phyloP scores from a whole-genome alignment of 1,140 invertebrate species.

The Drosophila burlai region DNA sequence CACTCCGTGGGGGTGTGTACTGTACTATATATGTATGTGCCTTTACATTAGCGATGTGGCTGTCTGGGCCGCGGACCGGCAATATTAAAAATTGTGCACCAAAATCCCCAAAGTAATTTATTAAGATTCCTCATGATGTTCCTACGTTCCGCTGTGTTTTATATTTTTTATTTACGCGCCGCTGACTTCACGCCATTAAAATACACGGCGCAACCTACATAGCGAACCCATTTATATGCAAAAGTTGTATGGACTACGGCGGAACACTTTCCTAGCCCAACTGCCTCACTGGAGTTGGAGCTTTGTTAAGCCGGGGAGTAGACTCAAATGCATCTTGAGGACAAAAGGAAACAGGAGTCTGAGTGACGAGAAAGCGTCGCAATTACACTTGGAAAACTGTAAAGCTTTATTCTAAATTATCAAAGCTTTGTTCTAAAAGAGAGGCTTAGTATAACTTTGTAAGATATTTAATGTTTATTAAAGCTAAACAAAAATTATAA shows the following conservation, averaged over 20 bases:
- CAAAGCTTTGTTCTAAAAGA: not conserved
- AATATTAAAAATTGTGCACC: constrained; percentile 84
- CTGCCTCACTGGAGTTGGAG: constrained; percentile 59
- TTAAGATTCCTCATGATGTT: constrained; percentile 83
- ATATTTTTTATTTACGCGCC: constrained; percentile 70
- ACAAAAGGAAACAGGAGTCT: not conserved
- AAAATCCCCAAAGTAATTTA: constrained; percentile 85
- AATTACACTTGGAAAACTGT: not conserved
- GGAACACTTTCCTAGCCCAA: constrained; percentile 37
- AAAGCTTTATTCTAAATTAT: no score
- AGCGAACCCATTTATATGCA: constrained; percentile 59
- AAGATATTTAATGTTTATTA: no score
- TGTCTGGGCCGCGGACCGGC: constrained; percentile 55
- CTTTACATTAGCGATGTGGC: constrained; percentile 52
- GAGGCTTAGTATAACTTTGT: not conserved
- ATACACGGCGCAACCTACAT: constrained; percentile 65
- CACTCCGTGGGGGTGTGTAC: constrained; percentile 27
- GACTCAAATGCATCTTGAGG: constrained; percentile 21
- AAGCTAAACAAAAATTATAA: not conserved
- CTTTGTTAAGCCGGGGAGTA: constrained; percentile 37
- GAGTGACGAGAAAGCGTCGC: not conserved
- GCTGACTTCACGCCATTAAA: constrained; percentile 82
- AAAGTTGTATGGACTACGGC: constrained; percentile 60
- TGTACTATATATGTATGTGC: constrained; percentile 7
- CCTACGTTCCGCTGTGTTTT: constrained; percentile 28